Base-by-base conservation (phyloP, 2,113 vertebrate species). In the Triplophysa tibetana region DNA sequence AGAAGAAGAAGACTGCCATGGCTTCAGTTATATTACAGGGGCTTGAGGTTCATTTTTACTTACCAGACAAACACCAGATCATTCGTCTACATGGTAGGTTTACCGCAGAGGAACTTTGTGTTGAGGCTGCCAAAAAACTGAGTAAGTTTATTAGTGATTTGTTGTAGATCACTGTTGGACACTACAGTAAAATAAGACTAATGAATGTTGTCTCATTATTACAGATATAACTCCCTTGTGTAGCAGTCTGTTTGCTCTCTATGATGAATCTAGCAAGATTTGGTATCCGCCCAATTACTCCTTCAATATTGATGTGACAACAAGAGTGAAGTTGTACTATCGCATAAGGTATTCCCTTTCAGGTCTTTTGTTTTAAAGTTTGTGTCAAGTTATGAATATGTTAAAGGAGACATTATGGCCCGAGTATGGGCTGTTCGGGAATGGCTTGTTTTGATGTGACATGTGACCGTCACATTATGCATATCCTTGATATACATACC, bases 211-310 rank as follows among this genome's bases (percentile, higher is more conserved):
- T 68, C 69, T 86, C 50, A 73, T 23, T 79, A 77, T 83, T 58
- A 4, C 84, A 96, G 95, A 85, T 52, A 90, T 96, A 60, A 95
- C 94, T 84, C 95, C 94, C 61, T 87, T 96, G 50, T 96, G 94
- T 76, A 93, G 94, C 83, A 94, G 94, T 79, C 91, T 96, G 62
- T 96, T 95, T 73, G 94, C 94, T 0, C 88, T 96, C 4, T 96
- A 94, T 1, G 89, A 94, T 2, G 94, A 96, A 84, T 89, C 17
- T 24, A 90, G 61, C 50, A 89, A 81, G 23, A 91, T 94, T 17
- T 96, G 95, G 95, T 94, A 93, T 23, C 90, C 95, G 2, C 95
- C 95, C 0, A 96, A 93, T 88, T 88, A 83, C 56, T 43, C 86
- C 54, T 95, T 96, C 84, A 90, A 89, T 5, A 81, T 95, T 0